A percentile compares a stretch with the other conserved stretches of the same genome.
phyloP scores from a whole-genome alignment of 2,113 vertebrate genomes.

The Osmerus eperlanus region DNA sequence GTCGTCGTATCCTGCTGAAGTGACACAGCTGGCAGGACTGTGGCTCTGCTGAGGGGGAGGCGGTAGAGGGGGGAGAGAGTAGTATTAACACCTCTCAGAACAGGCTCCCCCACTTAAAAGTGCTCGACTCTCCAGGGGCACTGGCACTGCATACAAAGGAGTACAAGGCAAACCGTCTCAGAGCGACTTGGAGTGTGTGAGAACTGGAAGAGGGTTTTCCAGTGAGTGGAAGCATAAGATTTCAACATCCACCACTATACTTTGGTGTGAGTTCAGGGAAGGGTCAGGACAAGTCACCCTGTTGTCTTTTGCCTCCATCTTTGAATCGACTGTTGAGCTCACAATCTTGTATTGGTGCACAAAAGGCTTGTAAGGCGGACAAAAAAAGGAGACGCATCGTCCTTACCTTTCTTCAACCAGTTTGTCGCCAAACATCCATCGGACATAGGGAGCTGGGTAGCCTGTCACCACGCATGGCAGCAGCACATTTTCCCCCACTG shows the following conservation, averaged over 20 bases:
- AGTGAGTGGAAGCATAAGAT: not conserved
- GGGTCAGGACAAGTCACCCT: too few relatives aligned
- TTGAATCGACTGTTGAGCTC: not conserved
- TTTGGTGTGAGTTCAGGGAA: not conserved
- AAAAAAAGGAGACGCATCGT: not conserved
- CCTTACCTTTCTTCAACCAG: conserved; percentile 79
- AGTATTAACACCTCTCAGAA: conserved; percentile 54
- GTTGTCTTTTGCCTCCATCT: too few relatives aligned
- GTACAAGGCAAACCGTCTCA: too few relatives aligned
- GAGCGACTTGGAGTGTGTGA: not conserved
- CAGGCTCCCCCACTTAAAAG: conserved; percentile 41
- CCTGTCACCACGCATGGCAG: conserved; percentile 80
- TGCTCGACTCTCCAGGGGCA: conserved; percentile 31
- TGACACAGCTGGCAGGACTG: conserved; percentile 34
- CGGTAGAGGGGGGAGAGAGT: conserved; percentile 38
- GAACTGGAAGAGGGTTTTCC: not conserved
- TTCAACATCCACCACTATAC: not conserved
- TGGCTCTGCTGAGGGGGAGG: conserved; percentile 12
- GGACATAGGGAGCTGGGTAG: conserved; percentile 71
- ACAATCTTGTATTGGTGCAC: not conserved
- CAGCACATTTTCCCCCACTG: conserved; percentile 72
- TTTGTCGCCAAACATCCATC: conserved; percentile 81
- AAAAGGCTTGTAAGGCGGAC: not conserved
- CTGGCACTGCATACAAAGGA: too few relatives aligned
- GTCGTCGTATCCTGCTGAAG: conserved; percentile 32